These are phyloP conservation scores for Aviceda subcristata DNA, from an alignment of 2,113 vertebrate genomes.

Conservation along the genomic window DNA sequence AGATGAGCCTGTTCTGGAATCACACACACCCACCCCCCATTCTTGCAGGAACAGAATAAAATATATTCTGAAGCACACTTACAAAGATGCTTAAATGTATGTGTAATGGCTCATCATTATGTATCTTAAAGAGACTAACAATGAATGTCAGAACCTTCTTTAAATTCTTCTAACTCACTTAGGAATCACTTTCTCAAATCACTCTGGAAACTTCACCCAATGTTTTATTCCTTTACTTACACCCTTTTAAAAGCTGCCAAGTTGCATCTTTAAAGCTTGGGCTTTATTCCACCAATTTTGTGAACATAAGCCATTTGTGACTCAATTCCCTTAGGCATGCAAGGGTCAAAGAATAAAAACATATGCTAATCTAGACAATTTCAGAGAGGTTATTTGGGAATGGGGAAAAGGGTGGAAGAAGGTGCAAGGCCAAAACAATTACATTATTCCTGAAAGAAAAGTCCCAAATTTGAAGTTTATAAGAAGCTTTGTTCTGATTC, in stretches of 20 bases:
- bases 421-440: not conserved
- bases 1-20: not conserved
- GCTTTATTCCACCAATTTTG: constrained; percentile 28
- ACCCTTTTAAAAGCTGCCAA: constrained; percentile 42
- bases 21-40: not conserved
- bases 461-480: not conserved
- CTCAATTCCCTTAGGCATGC: not conserved
- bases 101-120: not conserved
- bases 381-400: not conserved
- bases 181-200: constrained; percentile 1
- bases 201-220: not conserved
- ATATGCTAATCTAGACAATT: not conserved
- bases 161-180: constrained; percentile 2
- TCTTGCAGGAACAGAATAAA: not conserved
- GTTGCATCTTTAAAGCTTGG: not conserved
- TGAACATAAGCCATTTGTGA: constrained; percentile 18
- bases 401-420: not conserved
- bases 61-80: not conserved
- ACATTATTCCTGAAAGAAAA: not conserved
- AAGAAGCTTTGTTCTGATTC: not conserved
- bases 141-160: constrained; percentile 16
- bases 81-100: not conserved
- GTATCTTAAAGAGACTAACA: not conserved
- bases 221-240: constrained; percentile 27
- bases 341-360: constrained; percentile 6